Percentiles rank a stretch among this genome's conserved stretches.
Conservation (phyloP, 2,888 invertebrate genomes). For the Torymus tubicola region DNA sequence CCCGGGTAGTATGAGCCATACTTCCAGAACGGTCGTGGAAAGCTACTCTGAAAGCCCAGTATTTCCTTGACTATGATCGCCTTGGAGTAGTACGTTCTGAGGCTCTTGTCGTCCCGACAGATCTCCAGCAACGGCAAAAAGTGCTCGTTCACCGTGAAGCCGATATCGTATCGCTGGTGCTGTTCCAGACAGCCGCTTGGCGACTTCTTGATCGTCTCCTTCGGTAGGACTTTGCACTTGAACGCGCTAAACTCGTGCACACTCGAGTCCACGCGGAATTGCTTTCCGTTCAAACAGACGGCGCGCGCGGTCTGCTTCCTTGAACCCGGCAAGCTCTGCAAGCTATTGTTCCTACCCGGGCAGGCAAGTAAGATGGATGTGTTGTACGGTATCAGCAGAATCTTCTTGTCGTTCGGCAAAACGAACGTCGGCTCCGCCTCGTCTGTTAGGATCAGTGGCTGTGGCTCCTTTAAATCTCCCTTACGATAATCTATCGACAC, state of each 20-base stretch:
- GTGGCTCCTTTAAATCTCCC: conserved; percentile 79
- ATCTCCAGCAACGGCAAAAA: conserved; percentile 74
- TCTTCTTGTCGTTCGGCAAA: conserved; percentile 62
- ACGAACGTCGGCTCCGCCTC: conserved; percentile 57
- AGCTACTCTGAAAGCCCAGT: conserved; percentile 62
- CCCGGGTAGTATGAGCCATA: conserved; percentile 69
- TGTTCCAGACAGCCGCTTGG: conserved; percentile 66
- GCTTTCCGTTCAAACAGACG: conserved; percentile 61
- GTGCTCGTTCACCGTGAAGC: conserved; percentile 67
- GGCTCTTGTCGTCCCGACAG: conserved; percentile 73
- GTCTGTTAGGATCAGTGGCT: conserved; percentile 79
- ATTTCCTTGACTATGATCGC: conserved; percentile 62
- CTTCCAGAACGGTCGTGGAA: conserved; percentile 72
- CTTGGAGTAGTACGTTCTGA: conserved; percentile 74
- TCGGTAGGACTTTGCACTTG: conserved; percentile 69
- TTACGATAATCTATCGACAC: conserved; percentile 73
- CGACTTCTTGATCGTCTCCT: conserved; percentile 64
- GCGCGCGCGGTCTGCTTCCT: conserved; percentile 53
- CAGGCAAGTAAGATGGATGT: conserved; percentile 66
- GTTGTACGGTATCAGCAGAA: conserved; percentile 59
- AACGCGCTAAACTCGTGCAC: conserved; percentile 65
- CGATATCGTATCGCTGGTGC: conserved; percentile 71
- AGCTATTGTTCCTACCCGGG: conserved; percentile 65
- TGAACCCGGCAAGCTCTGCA: conserved; percentile 50
- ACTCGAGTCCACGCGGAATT: conserved; percentile 59